These are phyloP conservation scores for Pyrgilauda ruficollis DNA, from an alignment of 2,113 vertebrate genomes.

Conservation along the genomic window DNA sequence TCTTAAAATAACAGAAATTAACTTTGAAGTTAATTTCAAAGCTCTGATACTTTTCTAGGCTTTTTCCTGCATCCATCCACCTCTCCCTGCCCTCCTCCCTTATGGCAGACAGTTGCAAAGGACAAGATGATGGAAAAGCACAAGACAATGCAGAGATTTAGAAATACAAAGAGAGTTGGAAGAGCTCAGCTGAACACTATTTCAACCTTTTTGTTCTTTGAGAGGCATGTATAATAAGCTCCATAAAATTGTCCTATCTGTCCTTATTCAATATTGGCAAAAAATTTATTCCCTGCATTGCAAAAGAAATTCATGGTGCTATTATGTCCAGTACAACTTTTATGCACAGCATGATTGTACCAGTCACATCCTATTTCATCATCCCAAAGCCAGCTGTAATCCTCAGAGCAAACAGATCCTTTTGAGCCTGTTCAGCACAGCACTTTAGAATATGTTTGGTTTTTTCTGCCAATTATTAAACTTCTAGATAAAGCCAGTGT, in stretches of 20 bases:
- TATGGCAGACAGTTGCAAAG: neutral
- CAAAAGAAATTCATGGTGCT: conserved; percentile 7
- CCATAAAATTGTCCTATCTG: neutral
- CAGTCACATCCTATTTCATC: conserved; percentile 19
- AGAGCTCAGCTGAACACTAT: neutral
- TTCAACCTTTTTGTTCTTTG: conserved; percentile 24
- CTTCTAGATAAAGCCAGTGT: neutral
- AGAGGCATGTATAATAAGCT: conserved; percentile 13
- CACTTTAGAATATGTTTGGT: neutral
- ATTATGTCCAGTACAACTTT: neutral
- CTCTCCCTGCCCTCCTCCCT: neutral
- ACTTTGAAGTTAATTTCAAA: neutral
- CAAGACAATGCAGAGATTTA: neutral
- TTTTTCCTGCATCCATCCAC: neutral
- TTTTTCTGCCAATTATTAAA: conserved; percentile 18
- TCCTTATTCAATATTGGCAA: conserved; percentile 36
- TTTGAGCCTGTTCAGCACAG: neutral
- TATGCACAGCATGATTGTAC: conserved; percentile 1
- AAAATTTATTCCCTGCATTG: neutral
- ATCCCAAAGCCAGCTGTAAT: neutral
- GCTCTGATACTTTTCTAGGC: neutral
- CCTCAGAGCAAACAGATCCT: neutral
- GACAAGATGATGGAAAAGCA: conserved; percentile 43
- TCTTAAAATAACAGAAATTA: neutral
- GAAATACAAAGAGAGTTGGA: neutral